Base-by-base conservation (phyloP, 2,888 invertebrate species). In the Aproaerema taeniolella region DNA sequence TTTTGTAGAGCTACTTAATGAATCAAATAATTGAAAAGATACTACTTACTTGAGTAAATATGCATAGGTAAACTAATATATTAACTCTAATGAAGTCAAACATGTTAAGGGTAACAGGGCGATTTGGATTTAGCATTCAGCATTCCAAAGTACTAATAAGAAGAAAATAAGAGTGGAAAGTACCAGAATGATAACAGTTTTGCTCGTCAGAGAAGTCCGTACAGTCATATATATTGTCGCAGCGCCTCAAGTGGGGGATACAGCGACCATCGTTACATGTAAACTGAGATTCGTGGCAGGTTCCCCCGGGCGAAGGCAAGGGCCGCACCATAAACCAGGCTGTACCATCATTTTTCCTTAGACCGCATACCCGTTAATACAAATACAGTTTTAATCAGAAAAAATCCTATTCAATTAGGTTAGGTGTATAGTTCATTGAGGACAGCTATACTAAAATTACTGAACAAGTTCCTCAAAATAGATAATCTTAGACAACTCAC, bases 201-300 rank as follows among this genome's bases (percentile, higher is more conserved):
- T 94, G 93, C 88, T 95, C 95, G 77, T 95, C 95, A 67, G 94
- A 94, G 90, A 94, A 94, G 89, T 95, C 95, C 85, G 89, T 89
- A 89, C 95, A 95, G 89, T 95, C 95, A 90, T 94, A 94, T 88
- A 90, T 90, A 89, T 94, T 93, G 90, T 96, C 95, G 88, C 96
- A 96, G 73, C 92, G 92, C 65, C 92, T 91, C 53, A 88, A 81
- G 73, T 89, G 87, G 52, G 92, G 92, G 72, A 96, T 92, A 88
- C 96, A 96, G 70, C 89, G 88, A 50, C 89, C 87, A 68, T 91
- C 90, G 87, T 93, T 91, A 81, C 94, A 94, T 55, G 89, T 88
- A 83, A 93, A 93, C 77, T 94, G 88, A 50, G 89, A 88, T 43
- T 88, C 82, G 59, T 75, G 81, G 79, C 93, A 93, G n/a, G n/a